phyloP scores from a whole-genome alignment of 2,888 invertebrate genomes.

The Antitype chi region DNA sequence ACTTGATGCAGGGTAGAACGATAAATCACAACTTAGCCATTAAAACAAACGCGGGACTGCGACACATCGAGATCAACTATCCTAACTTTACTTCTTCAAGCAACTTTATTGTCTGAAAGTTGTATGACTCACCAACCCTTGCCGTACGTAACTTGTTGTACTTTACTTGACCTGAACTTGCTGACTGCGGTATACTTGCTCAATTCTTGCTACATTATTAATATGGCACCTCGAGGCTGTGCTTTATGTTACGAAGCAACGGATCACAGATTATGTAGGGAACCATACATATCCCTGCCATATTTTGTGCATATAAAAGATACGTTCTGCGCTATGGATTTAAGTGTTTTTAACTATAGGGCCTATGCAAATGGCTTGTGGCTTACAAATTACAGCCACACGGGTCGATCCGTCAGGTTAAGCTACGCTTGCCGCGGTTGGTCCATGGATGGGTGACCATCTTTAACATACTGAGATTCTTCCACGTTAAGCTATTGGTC shows the following conservation, averaged over 20 bases:
- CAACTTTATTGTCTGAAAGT: slow-evolving; percentile 84
- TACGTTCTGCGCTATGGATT: background rate
- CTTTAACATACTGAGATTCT: too few relatives aligned
- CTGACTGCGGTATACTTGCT: slow-evolving; percentile 42
- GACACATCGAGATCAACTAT: slow-evolving; percentile 85
- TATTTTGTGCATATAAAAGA: background rate
- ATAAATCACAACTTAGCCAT: slow-evolving; percentile 88
- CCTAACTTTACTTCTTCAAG: slow-evolving; percentile 79
- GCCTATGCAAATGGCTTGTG: background rate
- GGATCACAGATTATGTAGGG: background rate
- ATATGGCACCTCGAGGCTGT: slow-evolving; percentile 6
- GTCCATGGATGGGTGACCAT: too few relatives aligned
- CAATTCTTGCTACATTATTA: slow-evolving; percentile 32
- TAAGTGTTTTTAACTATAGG: background rate
- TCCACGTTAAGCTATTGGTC: too few relatives aligned
- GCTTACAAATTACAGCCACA: too few relatives aligned
- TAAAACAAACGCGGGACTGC: slow-evolving; percentile 80
- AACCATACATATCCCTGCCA: background rate
- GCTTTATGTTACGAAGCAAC: background rate
- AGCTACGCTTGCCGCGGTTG: too few relatives aligned
- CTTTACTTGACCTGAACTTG: slow-evolving; percentile 55
- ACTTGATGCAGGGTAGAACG: slow-evolving; percentile 71
- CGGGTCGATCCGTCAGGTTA: too few relatives aligned
- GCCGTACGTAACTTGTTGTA: slow-evolving; percentile 66
- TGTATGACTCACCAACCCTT: slow-evolving; percentile 79